Base-by-base conservation (phyloP, 2,113 vertebrate genomes). In the Acrocephalus kingi region DNA sequence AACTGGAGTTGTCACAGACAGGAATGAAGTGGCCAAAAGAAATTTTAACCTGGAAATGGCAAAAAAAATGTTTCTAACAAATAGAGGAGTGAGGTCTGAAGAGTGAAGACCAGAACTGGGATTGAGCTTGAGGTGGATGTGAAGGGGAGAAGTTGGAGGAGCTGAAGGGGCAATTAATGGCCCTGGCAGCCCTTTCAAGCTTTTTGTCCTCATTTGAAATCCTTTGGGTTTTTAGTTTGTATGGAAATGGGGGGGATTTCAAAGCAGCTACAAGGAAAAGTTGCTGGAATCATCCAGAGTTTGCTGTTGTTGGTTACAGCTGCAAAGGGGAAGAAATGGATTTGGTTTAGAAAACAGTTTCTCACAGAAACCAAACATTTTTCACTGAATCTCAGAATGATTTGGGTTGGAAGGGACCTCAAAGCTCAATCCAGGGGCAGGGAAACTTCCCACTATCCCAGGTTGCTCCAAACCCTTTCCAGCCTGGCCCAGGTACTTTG, bases 251-350 rank as follows among this genome's bases (percentile, higher is more conserved):
- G 45, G 23, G 23, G 45, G 27, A 48, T 80, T 97, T 83, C 39
- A 71, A 56, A 68, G 17, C 56, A 49, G 7, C 52, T 68, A 14
- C 37, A 43, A 39, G 48, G 33, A 68, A n/a, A 54, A 56, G 17
- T 39, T 68, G 62, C 18, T 72, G 75, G 73, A 86, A 43, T 63
- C 28, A 46, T 2, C 39, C 58, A 10, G 31, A 52, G 25, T 84
- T 88, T 55, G 35, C 43, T 91, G 66, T 67, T 81, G 58, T 45
- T 96, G 62, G 78, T 89, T 86, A 46, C 30, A 63, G n/a, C 76
- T 93, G 46, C 95, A 89, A 95, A 93, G 80, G 66, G 31, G 31
- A 96, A 90, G 73, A 49, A 87, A 76, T 66, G 22, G 43, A 25
- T 96, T 96, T 71, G 6, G 37, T 37, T 61, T 52, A n/a, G 72